These are phyloP conservation scores for Junco hyemalis DNA, from an alignment of 2,113 vertebrate species.

Conservation along the genomic window DNA sequence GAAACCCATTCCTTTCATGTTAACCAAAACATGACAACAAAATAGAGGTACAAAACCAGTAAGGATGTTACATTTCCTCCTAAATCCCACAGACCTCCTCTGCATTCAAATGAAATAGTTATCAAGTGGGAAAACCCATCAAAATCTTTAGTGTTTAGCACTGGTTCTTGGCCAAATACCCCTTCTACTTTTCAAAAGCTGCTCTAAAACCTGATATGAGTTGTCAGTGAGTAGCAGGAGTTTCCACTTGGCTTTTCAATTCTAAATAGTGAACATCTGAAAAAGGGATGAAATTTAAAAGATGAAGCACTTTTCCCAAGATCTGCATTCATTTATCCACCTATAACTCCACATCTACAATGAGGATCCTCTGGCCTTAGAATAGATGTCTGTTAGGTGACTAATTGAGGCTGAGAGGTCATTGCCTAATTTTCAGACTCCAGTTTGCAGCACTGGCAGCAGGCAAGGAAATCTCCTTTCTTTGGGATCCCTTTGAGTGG, in stretches of 20 bases:
- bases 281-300: background rate
- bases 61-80: background rate
- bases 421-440: background rate
- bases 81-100: background rate
- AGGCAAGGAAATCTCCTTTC: background rate
- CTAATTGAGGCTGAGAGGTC: background rate
- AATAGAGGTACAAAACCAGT: background rate
- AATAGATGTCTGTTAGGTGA: background rate
- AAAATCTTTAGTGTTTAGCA: background rate
- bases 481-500: background rate
- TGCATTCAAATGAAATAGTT: background rate
- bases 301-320: background rate
- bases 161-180: background rate
- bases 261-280: background rate
- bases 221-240: background rate
- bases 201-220: background rate
- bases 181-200: background rate
- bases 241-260: background rate
- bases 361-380: rapidly evolving
- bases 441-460: background rate
- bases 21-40: background rate
- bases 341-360: background rate
- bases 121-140: background rate
- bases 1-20: background rate
- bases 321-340: background rate